Evolutionary conservation across 1,140 invertebrate species (phyloP).

Genomic region (Zophobas morio): DNA sequence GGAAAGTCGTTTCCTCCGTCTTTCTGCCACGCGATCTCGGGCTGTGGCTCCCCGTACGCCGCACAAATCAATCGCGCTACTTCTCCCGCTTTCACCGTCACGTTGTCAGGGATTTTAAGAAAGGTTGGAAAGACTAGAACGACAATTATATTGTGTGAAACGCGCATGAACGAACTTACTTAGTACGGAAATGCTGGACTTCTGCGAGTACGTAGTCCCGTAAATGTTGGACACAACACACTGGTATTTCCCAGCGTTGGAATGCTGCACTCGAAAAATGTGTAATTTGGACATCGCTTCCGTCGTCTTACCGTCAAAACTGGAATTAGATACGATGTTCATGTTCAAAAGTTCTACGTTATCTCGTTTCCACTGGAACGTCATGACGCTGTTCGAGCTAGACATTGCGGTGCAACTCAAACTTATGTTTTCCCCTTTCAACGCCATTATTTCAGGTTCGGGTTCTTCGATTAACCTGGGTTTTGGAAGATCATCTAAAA

Average conservation of each 20-base stretch:
- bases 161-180: conserved; percentile 68
- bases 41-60: conserved; percentile 88
- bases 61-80: conserved; percentile 93
- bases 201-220: conserved; percentile 90
- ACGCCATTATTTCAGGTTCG: conserved; percentile 82
- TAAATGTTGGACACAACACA: conserved; percentile 93
- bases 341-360: conserved; percentile 78
- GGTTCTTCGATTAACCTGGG: conserved; percentile 89
- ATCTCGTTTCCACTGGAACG: conserved; percentile 92
- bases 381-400: conserved; percentile 74
- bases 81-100: conserved; percentile 86
- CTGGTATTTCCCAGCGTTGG: conserved; percentile 90
- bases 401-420: conserved; percentile 85
- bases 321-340: conserved; percentile 58
- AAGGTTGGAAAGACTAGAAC: conserved; percentile 88
- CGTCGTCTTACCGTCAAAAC: conserved; percentile 68
- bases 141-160: conserved; percentile 46
- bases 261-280: conserved; percentile 81
- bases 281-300: conserved; percentile 76
- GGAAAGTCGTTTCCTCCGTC: conserved; percentile 96
- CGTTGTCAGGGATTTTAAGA: conserved; percentile 86
- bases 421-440: conserved; percentile 88
- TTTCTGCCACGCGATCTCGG: conserved; percentile 94
- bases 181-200: conserved; percentile 88
- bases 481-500: conserved; percentile 83